phyloP scores from a whole-genome alignment of 2,113 vertebrate species.

The Alosa alosa region DNA sequence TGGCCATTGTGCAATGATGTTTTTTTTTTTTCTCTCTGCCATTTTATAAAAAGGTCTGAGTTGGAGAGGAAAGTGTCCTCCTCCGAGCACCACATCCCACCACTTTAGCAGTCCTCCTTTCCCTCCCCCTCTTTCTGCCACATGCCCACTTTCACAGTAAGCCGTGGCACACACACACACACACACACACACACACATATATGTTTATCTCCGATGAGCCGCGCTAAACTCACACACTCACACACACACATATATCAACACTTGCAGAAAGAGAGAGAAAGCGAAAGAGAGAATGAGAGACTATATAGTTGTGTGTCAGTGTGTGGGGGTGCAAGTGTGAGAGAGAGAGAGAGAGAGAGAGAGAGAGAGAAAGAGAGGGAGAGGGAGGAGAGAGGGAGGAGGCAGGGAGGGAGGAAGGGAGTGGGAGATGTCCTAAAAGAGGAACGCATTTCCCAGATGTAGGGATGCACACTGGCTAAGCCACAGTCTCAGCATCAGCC shows the following conservation, averaged over 20 bases:
- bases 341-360: background rate
- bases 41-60: background rate
- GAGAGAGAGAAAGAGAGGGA: background rate
- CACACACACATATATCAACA: background rate
- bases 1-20: background rate
- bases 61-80: background rate
- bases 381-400: background rate
- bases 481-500: background rate
- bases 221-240: background rate
- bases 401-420: background rate
- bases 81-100: background rate
- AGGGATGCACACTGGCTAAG: background rate
- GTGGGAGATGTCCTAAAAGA: background rate
- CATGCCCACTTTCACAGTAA: background rate
- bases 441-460: background rate
- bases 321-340: background rate
- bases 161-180: background rate
- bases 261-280: background rate
- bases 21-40: background rate
- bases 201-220: background rate
- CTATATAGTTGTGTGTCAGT: background rate
- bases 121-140: conserved; percentile 15
- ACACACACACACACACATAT: background rate
- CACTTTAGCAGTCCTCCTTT: background rate
- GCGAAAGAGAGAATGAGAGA: background rate